phyloP scores from a whole-genome alignment of 2,888 invertebrate genomes.

The Latrodectus elegans region DNA sequence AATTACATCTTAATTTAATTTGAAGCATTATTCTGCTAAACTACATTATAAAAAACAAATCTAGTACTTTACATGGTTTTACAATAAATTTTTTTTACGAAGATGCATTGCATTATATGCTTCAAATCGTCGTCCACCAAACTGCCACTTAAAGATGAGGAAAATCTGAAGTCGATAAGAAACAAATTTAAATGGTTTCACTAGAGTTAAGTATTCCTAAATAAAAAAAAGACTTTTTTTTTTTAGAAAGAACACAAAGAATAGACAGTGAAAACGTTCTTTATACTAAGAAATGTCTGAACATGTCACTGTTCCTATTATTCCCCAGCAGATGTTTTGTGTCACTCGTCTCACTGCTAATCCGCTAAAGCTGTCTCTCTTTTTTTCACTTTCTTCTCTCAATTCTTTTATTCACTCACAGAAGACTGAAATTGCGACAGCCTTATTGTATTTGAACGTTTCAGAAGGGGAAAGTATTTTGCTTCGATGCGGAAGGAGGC shows the following conservation, averaged over 20 bases:
- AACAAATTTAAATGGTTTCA: not conserved
- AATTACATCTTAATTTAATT: no score
- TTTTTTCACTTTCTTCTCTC: not conserved
- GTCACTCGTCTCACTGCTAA: slow-evolving; percentile 61
- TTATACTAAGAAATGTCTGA: slow-evolving; percentile 36
- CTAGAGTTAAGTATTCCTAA: not conserved
- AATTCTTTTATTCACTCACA: slow-evolving; percentile 11
- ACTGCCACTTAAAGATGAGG: no score
- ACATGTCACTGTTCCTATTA: slow-evolving; percentile 54
- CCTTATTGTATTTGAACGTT: slow-evolving; percentile 32
- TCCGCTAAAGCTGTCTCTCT: slow-evolving; percentile 60
- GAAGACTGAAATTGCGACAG: slow-evolving; percentile 10
- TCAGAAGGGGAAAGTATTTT: not conserved
- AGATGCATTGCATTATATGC: no score
- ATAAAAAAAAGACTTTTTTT: not conserved
- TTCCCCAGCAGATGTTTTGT: slow-evolving; percentile 56
- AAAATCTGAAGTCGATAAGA: no score
- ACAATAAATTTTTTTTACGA: no score
- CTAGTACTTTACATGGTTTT: no score
- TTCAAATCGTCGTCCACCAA: no score
- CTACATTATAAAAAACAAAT: no score
- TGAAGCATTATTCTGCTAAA: no score
- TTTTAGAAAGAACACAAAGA: not conserved
- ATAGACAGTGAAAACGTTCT: not conserved
- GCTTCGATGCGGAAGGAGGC: slow-evolving; percentile 16